phyloP scores from a whole-genome alignment of 2,113 vertebrate genomes.

The Eleginops maclovinus region DNA sequence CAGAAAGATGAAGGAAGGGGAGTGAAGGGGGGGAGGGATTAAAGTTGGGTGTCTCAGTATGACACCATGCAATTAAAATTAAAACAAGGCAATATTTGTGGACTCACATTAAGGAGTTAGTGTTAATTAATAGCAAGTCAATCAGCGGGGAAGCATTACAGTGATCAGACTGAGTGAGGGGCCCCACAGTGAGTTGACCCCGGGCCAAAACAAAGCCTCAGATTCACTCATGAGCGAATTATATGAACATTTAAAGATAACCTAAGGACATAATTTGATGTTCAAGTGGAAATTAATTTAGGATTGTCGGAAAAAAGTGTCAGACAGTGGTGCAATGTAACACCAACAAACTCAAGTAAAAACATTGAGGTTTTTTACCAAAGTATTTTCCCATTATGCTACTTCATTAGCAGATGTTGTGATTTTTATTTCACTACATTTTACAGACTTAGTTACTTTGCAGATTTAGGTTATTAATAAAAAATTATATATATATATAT shows the following conservation, averaged over 20 bases:
- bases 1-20: not conserved
- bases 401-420: too few relatives aligned
- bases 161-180: slow-evolving; percentile 18
- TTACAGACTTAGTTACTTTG: too few relatives aligned
- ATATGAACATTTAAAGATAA: slow-evolving; percentile 21
- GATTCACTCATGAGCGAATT: slow-evolving; percentile 2
- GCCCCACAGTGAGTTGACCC: slow-evolving; percentile 42
- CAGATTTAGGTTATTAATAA: too few relatives aligned
- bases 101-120: slow-evolving; percentile 18
- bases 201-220: slow-evolving; percentile 37
- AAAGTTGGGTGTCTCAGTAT: slow-evolving; percentile 41
- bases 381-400: too few relatives aligned
- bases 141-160: slow-evolving; percentile 43
- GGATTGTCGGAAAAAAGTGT: too few relatives aligned
- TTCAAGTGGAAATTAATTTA: slow-evolving; percentile 5
- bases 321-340: too few relatives aligned
- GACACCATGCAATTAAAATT: slow-evolving; percentile 59
- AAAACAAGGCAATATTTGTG: slow-evolving; percentile 24
- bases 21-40: not conserved
- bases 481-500: too few relatives aligned
- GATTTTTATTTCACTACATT: too few relatives aligned
- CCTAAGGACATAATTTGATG: slow-evolving; percentile 19
- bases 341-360: too few relatives aligned
- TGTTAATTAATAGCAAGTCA: slow-evolving; percentile 57
- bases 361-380: too few relatives aligned